Conservation (phyloP, 2,113 vertebrate species). For the Hyaena hyaena region DNA sequence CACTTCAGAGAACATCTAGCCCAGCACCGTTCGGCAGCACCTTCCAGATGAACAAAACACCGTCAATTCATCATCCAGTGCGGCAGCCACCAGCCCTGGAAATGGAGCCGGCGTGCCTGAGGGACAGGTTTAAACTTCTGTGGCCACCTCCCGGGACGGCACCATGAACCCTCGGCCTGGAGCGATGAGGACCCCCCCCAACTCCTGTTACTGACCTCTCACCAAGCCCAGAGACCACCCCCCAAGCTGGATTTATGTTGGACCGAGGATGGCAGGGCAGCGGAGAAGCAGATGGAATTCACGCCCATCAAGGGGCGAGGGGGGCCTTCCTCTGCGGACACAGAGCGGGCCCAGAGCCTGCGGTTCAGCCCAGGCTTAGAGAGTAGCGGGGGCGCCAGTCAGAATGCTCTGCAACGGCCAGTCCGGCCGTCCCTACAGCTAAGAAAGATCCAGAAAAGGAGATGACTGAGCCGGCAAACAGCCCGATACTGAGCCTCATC, state of each 20-base stretch:
- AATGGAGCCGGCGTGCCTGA: neutral
- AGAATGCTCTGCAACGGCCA: neutral
- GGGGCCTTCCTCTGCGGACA: neutral
- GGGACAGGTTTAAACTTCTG: too few species aligned
- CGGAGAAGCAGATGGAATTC: neutral
- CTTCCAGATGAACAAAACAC: accelerated
- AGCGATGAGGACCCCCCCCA: neutral
- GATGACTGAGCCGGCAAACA: accelerated
- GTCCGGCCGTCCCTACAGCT: too few species aligned
- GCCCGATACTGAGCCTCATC: accelerated
- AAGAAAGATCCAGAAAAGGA: neutral
- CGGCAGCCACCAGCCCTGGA: accelerated
- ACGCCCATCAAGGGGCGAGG: neutral
- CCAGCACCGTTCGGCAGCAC: accelerated
- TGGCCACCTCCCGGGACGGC: accelerated
- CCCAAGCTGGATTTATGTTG: neutral
- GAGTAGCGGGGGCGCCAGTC: accelerated
- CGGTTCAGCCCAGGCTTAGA: too few species aligned
- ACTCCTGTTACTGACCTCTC: neutral
- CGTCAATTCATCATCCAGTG: accelerated
- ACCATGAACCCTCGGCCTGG: accelerated
- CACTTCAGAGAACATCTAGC: accelerated
- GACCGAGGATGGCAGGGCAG: neutral
- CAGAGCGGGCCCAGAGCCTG: neutral
- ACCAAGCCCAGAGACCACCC: too few species aligned